These are phyloP conservation scores for Euleptes europaea DNA, from an alignment of 2,113 vertebrate species.

Conservation along the genomic window DNA sequence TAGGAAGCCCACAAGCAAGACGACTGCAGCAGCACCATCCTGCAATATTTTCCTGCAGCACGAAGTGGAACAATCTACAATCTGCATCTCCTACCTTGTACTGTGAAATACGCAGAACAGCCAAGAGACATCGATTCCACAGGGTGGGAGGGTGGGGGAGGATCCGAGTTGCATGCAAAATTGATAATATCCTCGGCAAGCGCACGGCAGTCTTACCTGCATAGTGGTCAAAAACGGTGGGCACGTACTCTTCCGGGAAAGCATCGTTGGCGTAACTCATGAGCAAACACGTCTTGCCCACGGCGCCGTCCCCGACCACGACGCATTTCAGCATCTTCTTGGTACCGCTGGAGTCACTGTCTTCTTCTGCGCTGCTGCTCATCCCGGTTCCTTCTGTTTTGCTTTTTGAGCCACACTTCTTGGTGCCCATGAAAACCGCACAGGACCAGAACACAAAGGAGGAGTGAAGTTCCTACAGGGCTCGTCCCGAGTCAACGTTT, in stretches of 20 bases:
- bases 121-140: not conserved
- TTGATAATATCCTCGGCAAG: not conserved
- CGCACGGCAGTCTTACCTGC: conserved; percentile 81
- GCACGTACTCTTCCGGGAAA: conserved; percentile 97
- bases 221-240: conserved; percentile 98
- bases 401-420: conserved; percentile 38
- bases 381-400: conserved; percentile 60
- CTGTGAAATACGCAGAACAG: not conserved
- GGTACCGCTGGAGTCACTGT: conserved; percentile 60
- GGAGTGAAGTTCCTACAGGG: conserved; percentile 11
- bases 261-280: conserved; percentile 99
- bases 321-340: conserved; percentile 95
- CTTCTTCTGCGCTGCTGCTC: conserved; percentile 68
- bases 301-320: conserved; percentile 96
- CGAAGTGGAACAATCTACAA: not conserved
- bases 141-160: not conserved
- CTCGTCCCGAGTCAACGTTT: conserved; percentile 43
- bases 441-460: conserved; percentile 46
- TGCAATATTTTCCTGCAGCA: not conserved
- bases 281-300: conserved; percentile 96
- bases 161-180: not conserved
- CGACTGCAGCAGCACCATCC: no score
- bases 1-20: no score
- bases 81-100: not conserved
- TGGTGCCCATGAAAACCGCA: conserved; percentile 59